A percentile compares a stretch with the other conserved stretches of the same genome.
These are phyloP conservation scores for Rallus crepitans DNA, from an alignment of 2,797 vertebrate species.

Conservation along the genomic window DNA sequence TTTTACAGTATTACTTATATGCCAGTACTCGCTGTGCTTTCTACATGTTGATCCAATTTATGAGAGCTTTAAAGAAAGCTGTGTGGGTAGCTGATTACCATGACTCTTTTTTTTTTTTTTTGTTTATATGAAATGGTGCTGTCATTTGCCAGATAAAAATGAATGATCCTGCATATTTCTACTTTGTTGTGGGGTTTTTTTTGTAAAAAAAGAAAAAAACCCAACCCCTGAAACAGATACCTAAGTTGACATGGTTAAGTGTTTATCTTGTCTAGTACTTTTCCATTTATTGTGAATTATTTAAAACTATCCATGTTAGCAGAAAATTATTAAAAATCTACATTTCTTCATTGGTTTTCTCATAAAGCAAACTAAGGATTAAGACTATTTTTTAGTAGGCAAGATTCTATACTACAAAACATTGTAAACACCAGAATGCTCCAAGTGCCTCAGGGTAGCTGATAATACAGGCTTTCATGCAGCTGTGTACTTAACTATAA, in stretches of 20 bases:
- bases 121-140: background rate
- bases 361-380: background rate
- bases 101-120: background rate
- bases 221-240: background rate
- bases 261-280: background rate
- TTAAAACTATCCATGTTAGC: background rate
- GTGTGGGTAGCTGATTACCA: conserved; percentile 44
- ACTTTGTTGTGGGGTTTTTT: background rate
- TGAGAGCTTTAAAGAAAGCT: conserved; percentile 44
- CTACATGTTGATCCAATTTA: conserved; percentile 51
- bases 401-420: background rate
- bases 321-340: background rate
- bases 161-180: background rate
- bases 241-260: background rate
- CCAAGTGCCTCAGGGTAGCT: background rate
- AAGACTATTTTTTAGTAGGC: background rate
- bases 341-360: background rate
- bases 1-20: conserved; percentile 14
- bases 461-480: background rate
- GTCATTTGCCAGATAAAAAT: conserved; percentile 4
- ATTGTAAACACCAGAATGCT: background rate
- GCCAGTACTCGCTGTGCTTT: conserved; percentile 35
- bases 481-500: background rate
- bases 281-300: background rate
- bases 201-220: background rate